phyloP scores from a whole-genome alignment of 1,140 invertebrate species.

The Plectus sambesii region DNA sequence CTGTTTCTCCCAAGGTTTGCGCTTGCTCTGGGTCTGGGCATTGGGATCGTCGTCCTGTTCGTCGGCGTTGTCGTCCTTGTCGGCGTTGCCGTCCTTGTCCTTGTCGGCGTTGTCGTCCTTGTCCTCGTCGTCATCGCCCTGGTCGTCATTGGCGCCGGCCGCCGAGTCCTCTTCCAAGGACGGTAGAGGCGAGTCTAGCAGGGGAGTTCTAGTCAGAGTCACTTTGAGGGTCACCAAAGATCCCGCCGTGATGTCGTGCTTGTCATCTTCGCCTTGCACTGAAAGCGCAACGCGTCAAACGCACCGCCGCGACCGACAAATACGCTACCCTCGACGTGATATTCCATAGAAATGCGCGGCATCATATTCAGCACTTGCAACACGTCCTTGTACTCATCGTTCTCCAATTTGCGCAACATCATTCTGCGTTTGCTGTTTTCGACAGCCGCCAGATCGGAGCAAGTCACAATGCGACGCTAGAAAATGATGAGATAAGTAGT shows the following conservation, averaged over 20 bases:
- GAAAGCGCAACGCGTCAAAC: conserved; percentile 19
- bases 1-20: conserved; percentile 62
- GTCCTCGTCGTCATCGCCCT: conserved; percentile 26
- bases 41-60: conserved; percentile 25
- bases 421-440: conserved; percentile 72
- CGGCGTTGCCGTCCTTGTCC: conserved; percentile 7
- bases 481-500: conserved; percentile 22
- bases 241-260: conserved; percentile 83
- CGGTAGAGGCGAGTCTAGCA: conserved; percentile 30
- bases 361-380: conserved; percentile 78
- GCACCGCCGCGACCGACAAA: conserved; percentile 18
- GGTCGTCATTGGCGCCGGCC: conserved; percentile 27
- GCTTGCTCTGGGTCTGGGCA: conserved; percentile 44
- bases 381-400: conserved; percentile 82
- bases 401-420: conserved; percentile 66
- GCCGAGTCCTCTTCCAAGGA: conserved; percentile 1
- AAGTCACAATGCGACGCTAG: conserved; percentile 51
- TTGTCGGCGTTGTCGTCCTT: conserved; percentile 15
- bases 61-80: conserved; percentile 27
- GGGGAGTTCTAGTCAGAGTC: conserved; percentile 57
- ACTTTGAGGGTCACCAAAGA: conserved; percentile 95
- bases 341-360: conserved; percentile 76
- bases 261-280: conserved; percentile 96
- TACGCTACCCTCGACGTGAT: conserved; percentile 41
- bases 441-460: conserved; percentile 74